Base-by-base conservation (phyloP, 2,888 invertebrate species). In the Melinopterus prodromus region DNA sequence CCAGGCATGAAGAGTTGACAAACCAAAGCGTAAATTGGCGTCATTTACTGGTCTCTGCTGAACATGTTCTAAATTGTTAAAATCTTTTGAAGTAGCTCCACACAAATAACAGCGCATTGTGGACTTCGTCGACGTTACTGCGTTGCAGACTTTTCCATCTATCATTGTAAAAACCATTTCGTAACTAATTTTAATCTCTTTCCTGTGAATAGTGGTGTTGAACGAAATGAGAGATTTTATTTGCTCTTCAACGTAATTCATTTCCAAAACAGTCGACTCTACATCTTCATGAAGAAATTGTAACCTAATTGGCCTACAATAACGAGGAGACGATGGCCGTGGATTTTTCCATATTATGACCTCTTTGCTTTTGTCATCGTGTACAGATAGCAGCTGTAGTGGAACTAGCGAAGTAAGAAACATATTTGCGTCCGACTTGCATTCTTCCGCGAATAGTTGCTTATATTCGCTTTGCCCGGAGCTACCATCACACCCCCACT, bases 1-100 rank as follows among this genome's bases (percentile, higher is more conserved):
- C 86, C 86, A 87, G 4, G 85, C 84, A 83, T 87, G 86, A 53
- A 87, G 81, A 69, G 81, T 81, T 71, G 85, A 86, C 72, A 85
- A 75, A 69, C 84, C 85, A 78, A 85, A 85, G 16, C 75, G 71
- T n/a, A 83, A 53, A 37, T 36, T 76, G 53, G 70, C 72, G 15
- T 53, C 70, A 70, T 80, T 77, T 74, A 78, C 36, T 74, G 53
- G 16, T 71, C 71, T 76, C 36, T 35, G 70, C 71, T 76, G 69
- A 76, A 76, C 76, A 16, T 14, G 35, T 7, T 80, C 74, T 53
- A 77, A 53, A 72, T 76, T 79, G 69, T 82, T 82, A 16, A 82
- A 82, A 36, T 82, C 69, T 78, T 80, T 82, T 36, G 80, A 80
- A 3, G 82, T 80, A 35, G 71, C 37, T 16, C 80, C 80, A 71